A percentile compares a stretch with the other conserved stretches of the same genome.
Evolutionary conservation across 1,140 invertebrate species (phyloP).

Genomic region (Manduca sexta): DNA sequence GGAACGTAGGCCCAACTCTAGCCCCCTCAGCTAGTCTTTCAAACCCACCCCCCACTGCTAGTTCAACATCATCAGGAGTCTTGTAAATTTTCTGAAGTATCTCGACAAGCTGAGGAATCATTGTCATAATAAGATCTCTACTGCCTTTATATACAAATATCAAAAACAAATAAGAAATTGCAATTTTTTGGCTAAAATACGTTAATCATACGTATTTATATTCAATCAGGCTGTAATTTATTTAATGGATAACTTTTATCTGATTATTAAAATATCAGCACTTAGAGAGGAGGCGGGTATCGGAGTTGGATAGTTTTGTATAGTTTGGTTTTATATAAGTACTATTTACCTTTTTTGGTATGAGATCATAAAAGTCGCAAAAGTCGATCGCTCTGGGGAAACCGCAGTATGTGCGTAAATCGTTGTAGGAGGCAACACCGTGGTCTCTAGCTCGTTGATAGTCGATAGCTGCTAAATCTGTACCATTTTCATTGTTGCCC

Average conservation of each 20-base stretch:
- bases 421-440: not conserved
- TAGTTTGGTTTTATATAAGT: no score
- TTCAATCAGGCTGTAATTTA: no score
- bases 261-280: no score
- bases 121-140: not conserved
- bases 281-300: no score
- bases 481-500: not conserved
- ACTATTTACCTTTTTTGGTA: not conserved
- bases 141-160: no score
- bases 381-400: not conserved
- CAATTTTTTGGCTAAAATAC: no score
- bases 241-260: no score
- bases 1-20: not conserved
- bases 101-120: not conserved
- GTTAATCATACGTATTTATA: no score
- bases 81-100: not conserved
- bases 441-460: conserved; percentile 1
- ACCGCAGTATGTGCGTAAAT: not conserved
- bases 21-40: not conserved
- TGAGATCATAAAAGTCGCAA: not conserved
- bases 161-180: no score
- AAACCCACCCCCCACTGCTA: not conserved
- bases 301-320: no score
- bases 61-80: not conserved
- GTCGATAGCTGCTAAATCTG: conserved; percentile 1